phyloP scores from a whole-genome alignment of 2,113 vertebrate species.

The Rhinoderma darwinii region DNA sequence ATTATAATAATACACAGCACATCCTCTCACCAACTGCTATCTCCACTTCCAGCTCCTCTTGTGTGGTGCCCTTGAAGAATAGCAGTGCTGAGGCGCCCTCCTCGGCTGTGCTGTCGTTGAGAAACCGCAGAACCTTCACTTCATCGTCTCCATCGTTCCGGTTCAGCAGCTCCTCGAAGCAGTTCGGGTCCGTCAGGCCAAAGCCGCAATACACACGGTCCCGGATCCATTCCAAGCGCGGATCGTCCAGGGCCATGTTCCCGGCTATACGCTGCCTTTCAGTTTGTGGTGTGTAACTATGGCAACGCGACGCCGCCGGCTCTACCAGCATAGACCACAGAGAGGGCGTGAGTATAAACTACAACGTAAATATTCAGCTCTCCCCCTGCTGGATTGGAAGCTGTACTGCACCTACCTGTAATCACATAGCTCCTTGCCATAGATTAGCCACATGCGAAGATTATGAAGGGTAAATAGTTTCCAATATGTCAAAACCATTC shows the following conservation, averaged over 20 bases:
- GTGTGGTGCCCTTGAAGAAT: slow-evolving; percentile 73
- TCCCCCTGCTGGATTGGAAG: not conserved
- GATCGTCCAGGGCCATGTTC: slow-evolving; percentile 76
- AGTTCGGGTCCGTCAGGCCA: slow-evolving; percentile 66
- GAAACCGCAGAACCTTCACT: slow-evolving; percentile 71
- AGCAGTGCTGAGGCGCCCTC: slow-evolving; percentile 68
- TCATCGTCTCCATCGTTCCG: slow-evolving; percentile 74
- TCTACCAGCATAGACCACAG: slow-evolving; percentile 44
- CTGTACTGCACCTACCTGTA: not conserved
- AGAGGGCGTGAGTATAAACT: not conserved
- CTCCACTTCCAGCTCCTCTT: slow-evolving; percentile 73
- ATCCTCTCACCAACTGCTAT: slow-evolving; percentile 69
- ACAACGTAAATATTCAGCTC: not conserved
- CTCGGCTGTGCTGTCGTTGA: slow-evolving; percentile 73
- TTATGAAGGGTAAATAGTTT: no score
- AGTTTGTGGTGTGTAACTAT: slow-evolving; percentile 52
- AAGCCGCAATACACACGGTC: slow-evolving; percentile 72
- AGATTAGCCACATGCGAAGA: no score
- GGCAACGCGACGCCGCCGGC: slow-evolving; percentile 59
- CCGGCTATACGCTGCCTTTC: not conserved
- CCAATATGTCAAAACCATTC: no score
- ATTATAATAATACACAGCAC: no score
- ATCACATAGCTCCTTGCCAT: no score
- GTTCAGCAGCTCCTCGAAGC: slow-evolving; percentile 83
- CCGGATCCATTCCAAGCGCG: slow-evolving; percentile 84